Evolutionary conservation across 2,797 vertebrate species (phyloP).

Genomic region (Micropoecilia bifurca): DNA sequence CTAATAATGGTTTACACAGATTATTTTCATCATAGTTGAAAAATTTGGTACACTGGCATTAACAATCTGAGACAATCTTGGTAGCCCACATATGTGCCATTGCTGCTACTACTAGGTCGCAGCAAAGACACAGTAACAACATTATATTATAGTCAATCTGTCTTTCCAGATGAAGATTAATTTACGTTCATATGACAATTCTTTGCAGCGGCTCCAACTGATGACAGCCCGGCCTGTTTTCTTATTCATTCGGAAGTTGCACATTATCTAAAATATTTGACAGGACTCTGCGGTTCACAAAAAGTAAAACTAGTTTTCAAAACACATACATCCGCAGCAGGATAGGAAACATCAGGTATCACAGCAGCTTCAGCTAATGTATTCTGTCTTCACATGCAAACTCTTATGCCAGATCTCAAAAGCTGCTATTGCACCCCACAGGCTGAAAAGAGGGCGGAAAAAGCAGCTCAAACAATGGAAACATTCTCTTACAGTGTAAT

Average conservation of each 20-base stretch:
- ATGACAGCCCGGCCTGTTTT: neutral
- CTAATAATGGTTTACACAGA: neutral
- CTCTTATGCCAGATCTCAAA: neutral
- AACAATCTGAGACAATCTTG: neutral
- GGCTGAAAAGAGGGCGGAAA: neutral
- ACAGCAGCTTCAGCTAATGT: neutral
- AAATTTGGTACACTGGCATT: neutral
- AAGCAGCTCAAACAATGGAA: neutral
- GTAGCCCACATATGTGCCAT: neutral
- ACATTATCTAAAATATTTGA: neutral
- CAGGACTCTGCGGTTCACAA: neutral
- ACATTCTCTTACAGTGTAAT: neutral
- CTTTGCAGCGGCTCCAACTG: neutral
- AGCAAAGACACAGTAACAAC: neutral
- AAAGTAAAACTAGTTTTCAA: neutral
- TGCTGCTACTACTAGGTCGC: neutral
- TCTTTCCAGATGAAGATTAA: neutral
- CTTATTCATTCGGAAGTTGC: neutral
- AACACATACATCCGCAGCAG: neutral
- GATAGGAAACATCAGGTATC: neutral
- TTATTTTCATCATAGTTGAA: neutral
- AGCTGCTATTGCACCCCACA: neutral
- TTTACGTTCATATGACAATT: neutral
- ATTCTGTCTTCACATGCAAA: neutral
- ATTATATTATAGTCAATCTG: neutral